These are phyloP conservation scores for Archivesica marissinica DNA, from an alignment of 1,140 invertebrate species.

Conservation along the genomic window DNA sequence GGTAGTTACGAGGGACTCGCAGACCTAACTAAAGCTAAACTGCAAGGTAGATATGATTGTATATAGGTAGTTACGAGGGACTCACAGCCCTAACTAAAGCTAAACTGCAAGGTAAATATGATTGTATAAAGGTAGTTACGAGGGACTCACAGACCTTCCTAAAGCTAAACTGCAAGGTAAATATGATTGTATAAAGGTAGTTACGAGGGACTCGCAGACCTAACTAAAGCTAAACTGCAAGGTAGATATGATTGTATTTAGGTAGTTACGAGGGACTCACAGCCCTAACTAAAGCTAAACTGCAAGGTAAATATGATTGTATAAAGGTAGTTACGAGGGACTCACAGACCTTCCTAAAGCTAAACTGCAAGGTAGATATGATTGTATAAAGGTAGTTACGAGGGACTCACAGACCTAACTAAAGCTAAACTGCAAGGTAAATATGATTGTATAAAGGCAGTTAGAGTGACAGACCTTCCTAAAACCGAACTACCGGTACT, in stretches of 20 bases:
- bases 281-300: conserved; percentile 82
- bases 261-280: conserved; percentile 82
- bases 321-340: conserved; percentile 83
- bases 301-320: conserved; percentile 83
- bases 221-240: conserved; percentile 82
- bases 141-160: conserved; percentile 82
- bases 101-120: no score
- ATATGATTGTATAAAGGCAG: no score
- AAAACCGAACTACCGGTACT: no score
- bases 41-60: no score
- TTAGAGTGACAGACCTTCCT: no score
- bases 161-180: conserved; percentile 82
- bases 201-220: conserved; percentile 82
- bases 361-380: conserved; percentile 82
- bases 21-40: no score
- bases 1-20: no score
- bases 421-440: conserved; percentile 82
- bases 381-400: conserved; percentile 84
- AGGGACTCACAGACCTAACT: conserved; percentile 82
- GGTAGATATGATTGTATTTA: conserved; percentile 84
- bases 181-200: conserved; percentile 84
- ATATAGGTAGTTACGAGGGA: no score
- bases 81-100: no score
- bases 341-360: conserved; percentile 82
- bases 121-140: conserved; percentile 84